Evolutionary conservation across 1,140 invertebrate genomes (phyloP).

Genomic region (Cydia splendana): DNA sequence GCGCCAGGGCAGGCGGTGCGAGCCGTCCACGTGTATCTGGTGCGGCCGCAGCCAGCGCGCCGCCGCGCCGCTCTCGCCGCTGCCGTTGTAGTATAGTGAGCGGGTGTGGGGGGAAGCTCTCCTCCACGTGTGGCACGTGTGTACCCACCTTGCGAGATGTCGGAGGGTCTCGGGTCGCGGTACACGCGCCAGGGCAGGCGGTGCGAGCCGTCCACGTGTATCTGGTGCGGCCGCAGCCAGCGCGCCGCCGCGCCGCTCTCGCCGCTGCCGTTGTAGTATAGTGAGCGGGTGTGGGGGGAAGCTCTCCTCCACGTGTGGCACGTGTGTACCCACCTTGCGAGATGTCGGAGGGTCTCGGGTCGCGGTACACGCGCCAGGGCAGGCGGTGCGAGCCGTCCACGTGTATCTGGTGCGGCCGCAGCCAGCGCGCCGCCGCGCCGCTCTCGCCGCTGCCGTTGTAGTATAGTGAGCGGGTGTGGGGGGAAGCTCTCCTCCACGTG

Average conservation of each 20-base stretch:
- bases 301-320: no score
- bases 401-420: slow-evolving; percentile 91
- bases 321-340: slow-evolving; percentile 86
- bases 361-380: slow-evolving; percentile 95
- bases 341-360: slow-evolving; percentile 95
- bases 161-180: slow-evolving; percentile 93
- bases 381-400: slow-evolving; percentile 86
- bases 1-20: slow-evolving; percentile 89
- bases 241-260: slow-evolving; percentile 85
- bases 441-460: slow-evolving; percentile 69
- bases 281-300: no score
- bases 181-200: slow-evolving; percentile 94
- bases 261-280: slow-evolving; percentile 55
- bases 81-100: slow-evolving; percentile 81
- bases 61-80: slow-evolving; percentile 80
- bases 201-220: slow-evolving; percentile 87
- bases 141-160: slow-evolving; percentile 93
- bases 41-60: slow-evolving; percentile 93
- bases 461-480: slow-evolving; percentile 85
- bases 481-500: no score
- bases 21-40: slow-evolving; percentile 89
- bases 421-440: slow-evolving; percentile 90
- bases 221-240: slow-evolving; percentile 93
- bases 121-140: not conserved
- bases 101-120: no score